Conservation (phyloP, 92 coral and sea anemone species). For the Epizoanthus scotinus region DNA sequence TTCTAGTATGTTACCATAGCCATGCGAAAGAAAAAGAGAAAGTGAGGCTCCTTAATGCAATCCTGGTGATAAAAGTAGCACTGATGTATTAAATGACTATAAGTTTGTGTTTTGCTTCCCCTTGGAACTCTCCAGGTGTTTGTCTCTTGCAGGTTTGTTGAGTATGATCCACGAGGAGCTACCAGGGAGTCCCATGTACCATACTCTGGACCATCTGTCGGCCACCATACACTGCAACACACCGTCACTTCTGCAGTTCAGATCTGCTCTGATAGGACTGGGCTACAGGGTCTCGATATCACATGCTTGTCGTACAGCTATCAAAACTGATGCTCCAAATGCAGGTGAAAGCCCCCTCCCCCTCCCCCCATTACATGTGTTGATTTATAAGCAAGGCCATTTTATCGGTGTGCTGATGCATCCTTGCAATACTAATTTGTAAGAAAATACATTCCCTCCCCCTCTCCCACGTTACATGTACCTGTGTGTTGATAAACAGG, state of each 20-base stretch:
- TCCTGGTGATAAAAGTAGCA: background rate
- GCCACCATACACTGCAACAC: slow-evolving; percentile 89
- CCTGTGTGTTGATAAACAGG: no score
- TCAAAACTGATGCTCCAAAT: slow-evolving; percentile 93
- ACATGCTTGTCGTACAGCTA: slow-evolving; percentile 87
- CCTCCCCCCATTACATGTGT: no score
- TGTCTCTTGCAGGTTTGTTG: slow-evolving; percentile 62
- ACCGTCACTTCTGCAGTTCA: slow-evolving; percentile 92
- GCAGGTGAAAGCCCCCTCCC: slow-evolving; percentile 48
- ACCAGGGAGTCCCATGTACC: slow-evolving; percentile 70
- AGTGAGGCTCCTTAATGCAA: background rate
- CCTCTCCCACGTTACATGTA: no score
- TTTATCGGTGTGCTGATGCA: no score
- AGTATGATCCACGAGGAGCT: slow-evolving; percentile 82
- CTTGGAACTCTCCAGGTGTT: background rate
- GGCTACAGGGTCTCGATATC: slow-evolving; percentile 91
- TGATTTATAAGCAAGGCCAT: no score
- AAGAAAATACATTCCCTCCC: no score
- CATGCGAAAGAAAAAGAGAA: no score
- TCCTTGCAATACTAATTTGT: no score
- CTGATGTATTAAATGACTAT: background rate
- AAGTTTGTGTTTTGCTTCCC: background rate
- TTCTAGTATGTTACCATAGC: no score
- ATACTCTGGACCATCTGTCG: slow-evolving; percentile 79
- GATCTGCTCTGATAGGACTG: slow-evolving; percentile 83